Base-by-base conservation (phyloP, 2,113 vertebrate species). In the Buteo buteo region DNA sequence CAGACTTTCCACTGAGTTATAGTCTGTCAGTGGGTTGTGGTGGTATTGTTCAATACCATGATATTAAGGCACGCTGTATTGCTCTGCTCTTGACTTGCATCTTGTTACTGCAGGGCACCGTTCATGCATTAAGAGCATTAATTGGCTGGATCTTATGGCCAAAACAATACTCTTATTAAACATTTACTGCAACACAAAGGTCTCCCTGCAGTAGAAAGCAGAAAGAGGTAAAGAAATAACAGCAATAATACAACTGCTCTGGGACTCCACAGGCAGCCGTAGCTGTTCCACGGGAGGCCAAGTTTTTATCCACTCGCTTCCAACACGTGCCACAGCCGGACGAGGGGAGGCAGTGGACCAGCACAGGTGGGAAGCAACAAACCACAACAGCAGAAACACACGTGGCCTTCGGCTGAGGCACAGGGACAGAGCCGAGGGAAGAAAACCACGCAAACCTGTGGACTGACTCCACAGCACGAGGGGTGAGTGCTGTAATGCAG, bases 1-100 rank as follows among this genome's bases (percentile, higher is more conserved):
- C 88, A 93, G 61, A 89, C 42, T 95, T 95, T 91, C 91, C 91
- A 86, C 26, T 9, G 34, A 29, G 70, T 15, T 25, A 18, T 36
- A 4, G 18, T 9, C 66, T 9, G 50, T 8, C 50, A 7, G 49
- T 21, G 72, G 81, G 82, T 3, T 45, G 55, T 2, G 77, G 44
- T 16, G 62, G 42, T 10, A 20, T 4, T 6, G 29, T 31, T 80
- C 71, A 31, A 36, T 36, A 6, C 15, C 2, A 4, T 1, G 8
- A 65, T 21, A 44, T 24, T 13, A 29, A 79, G n/a, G 71, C 67
- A 44, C 0, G 19, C 29, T 11, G 11, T 9, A 26, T 11, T 6
- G 54, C 67, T 66, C 45, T 54, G 58, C 52, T 70, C 49, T 38
- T 29, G 6, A 50, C 50, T 6, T 7, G 13, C 26, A 38, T 3